Evolutionary conservation across 2,797 vertebrate species (phyloP).

Genomic region (Tokudaia tokunoshimensis): DNA sequence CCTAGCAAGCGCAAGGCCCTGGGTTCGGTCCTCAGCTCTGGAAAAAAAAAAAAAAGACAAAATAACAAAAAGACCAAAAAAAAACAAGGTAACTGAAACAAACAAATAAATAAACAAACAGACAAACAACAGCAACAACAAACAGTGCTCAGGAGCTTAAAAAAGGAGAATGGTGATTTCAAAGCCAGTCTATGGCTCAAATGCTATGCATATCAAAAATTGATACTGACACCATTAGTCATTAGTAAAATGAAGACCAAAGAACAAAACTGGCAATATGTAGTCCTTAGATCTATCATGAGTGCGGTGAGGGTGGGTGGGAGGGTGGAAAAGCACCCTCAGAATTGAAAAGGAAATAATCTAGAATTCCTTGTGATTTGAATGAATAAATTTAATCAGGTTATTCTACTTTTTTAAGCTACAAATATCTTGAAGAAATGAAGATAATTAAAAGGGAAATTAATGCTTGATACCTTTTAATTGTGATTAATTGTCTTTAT

Average conservation of each 20-base stretch:
- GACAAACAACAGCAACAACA: not conserved
- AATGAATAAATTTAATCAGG: constrained; percentile 83
- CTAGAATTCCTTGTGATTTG: constrained; percentile 82
- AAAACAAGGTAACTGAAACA: too few relatives aligned
- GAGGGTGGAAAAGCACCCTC: not conserved
- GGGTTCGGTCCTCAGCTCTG: too few relatives aligned
- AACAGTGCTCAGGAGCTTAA: not conserved
- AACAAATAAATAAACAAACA: not conserved
- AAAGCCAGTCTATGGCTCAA: not conserved
- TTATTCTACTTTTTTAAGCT: constrained; percentile 78
- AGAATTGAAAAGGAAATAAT: constrained; percentile 85
- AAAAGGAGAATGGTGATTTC: not conserved
- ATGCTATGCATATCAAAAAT: not conserved
- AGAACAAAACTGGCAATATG: not conserved
- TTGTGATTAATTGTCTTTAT: constrained; percentile 42
- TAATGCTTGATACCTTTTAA: constrained; percentile 57
- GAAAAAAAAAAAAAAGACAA: too few relatives aligned
- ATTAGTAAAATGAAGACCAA: constrained; percentile 55
- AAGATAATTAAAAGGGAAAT: constrained; percentile 68
- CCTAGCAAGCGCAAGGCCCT: too few relatives aligned
- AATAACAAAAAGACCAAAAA: too few relatives aligned
- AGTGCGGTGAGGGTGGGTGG: not conserved
- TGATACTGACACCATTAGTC: not conserved
- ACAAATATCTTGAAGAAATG: constrained; percentile 71
- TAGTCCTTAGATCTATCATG: not conserved